phyloP scores from a whole-genome alignment of 2,888 invertebrate species.

The Brachypalpus laphriformis region DNA sequence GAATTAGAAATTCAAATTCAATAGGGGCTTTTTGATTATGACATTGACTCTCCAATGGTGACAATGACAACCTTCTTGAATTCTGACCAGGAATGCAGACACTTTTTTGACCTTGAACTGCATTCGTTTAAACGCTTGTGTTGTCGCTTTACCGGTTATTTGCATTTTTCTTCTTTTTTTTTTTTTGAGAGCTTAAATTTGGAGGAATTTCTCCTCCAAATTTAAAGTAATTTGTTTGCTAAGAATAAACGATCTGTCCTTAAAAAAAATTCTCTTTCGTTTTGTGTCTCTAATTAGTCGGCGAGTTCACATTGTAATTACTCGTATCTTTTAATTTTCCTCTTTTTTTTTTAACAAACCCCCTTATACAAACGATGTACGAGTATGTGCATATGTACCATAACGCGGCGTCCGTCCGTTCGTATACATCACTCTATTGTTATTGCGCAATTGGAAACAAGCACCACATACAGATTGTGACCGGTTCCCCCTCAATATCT shows the following conservation, averaged over 20 bases:
- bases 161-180: neutral
- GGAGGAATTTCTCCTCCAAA: constrained; percentile 45
- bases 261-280: constrained; percentile 27
- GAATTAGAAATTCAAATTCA: constrained; percentile 24
- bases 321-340: constrained; percentile 38
- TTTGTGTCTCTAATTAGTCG: constrained; percentile 52
- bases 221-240: constrained; percentile 22
- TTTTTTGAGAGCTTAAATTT: constrained; percentile 36
- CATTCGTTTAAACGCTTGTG: neutral
- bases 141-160: constrained; percentile 7
- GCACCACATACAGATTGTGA: constrained; percentile 27
- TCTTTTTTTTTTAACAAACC: constrained; percentile 23
- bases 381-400: neutral
- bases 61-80: neutral
- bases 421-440: constrained; percentile 33
- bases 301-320: constrained; percentile 65
- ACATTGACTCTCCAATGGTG: neutral
- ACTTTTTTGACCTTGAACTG: constrained; percentile 7
- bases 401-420: constrained; percentile 14
- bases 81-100: neutral
- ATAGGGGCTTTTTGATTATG: neutral
- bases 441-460: constrained; percentile 55
- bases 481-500: constrained; percentile 36
- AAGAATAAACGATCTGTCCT: constrained; percentile 58
- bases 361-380: constrained; percentile 23